A percentile compares a stretch with the other conserved stretches of the same genome.
phyloP scores from a whole-genome alignment of 2,113 vertebrate species.

The Nothoprocta perdicaria region DNA sequence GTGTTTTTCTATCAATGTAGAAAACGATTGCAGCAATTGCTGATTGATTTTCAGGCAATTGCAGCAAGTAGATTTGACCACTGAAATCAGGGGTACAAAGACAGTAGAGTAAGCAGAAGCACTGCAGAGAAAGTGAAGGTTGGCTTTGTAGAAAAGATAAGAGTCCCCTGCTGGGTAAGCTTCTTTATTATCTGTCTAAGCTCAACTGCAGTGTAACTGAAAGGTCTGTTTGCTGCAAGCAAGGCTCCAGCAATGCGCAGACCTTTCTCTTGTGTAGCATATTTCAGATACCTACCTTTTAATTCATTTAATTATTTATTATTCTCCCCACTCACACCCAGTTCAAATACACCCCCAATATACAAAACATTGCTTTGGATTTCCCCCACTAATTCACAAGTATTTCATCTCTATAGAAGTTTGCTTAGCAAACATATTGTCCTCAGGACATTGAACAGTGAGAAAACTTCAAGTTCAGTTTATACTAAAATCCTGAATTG shows the following conservation, averaged over 20 bases:
- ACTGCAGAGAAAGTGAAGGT: neutral
- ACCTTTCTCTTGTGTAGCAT: neutral
- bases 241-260: neutral
- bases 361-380: neutral
- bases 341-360: neutral
- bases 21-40: conserved; percentile 11
- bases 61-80: neutral
- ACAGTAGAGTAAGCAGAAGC: neutral
- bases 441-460: neutral
- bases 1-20: neutral
- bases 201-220: neutral
- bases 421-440: neutral
- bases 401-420: neutral
- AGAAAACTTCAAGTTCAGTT: neutral
- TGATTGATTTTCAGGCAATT: conserved; percentile 38
- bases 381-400: neutral
- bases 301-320: neutral
- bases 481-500: neutral
- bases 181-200: conserved; percentile 10
- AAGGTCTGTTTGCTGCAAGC: neutral
- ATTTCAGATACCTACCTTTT: neutral
- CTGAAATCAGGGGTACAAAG: conserved; percentile 13
- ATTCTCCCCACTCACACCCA: neutral
- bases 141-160: neutral
- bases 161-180: conserved; percentile 28